Evolutionary conservation across 2,888 invertebrate species (phyloP).

Genomic region (Crossocerus cetratus): DNA sequence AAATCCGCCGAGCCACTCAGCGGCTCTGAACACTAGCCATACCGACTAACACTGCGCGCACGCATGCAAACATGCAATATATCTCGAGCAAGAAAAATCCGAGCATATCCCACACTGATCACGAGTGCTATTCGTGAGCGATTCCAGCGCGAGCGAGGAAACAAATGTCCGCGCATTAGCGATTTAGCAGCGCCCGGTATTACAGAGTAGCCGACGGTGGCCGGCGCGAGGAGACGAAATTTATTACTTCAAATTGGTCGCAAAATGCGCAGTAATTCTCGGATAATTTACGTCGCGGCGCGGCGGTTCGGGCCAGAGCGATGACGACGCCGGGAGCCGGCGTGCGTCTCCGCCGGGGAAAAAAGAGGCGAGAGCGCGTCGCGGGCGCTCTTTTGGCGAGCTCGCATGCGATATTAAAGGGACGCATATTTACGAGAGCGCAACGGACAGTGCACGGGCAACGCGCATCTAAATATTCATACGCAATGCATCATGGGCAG

Average conservation of each 20-base stretch:
- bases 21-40: too few relatives aligned
- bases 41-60: too few relatives aligned
- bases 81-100: too few relatives aligned
- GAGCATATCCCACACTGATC: too few relatives aligned
- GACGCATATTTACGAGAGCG: neutral
- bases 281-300: constrained; percentile 37
- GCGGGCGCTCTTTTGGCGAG: too few relatives aligned
- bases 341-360: constrained; percentile 15
- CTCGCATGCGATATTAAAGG: constrained; percentile 27
- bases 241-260: constrained; percentile 65
- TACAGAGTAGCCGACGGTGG: constrained; percentile 32
- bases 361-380: too few relatives aligned
- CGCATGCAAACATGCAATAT: too few relatives aligned
- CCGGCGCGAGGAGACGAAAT: constrained; percentile 46
- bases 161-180: constrained; percentile 56
- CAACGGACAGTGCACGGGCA: constrained; percentile 26
- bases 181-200: constrained; percentile 45
- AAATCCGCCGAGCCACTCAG: too few relatives aligned
- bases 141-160: neutral
- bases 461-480: constrained; percentile 56
- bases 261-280: constrained; percentile 62
- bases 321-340: constrained; percentile 49
- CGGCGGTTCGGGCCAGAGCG: constrained; percentile 23
- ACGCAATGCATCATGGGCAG: constrained; percentile 46
- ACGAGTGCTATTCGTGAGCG: too few relatives aligned